phyloP scores from a whole-genome alignment of 2,888 invertebrate species.

The Ophioninae sp. region DNA sequence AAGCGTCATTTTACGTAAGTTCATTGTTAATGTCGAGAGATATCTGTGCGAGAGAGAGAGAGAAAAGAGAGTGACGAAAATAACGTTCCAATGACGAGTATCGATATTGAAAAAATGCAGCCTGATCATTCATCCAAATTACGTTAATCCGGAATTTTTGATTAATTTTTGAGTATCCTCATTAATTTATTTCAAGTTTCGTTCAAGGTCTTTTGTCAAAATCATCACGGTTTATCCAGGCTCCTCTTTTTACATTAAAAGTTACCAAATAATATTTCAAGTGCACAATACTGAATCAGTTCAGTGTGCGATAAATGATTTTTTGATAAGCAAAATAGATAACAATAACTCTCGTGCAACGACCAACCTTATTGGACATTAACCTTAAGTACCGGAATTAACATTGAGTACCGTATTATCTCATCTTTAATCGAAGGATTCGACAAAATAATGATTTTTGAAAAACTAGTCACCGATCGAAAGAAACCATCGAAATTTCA shows the following conservation, averaged over 20 bases:
- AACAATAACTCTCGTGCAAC: background rate
- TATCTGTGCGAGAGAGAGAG: background rate
- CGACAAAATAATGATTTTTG: no score
- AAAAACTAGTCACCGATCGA: no score
- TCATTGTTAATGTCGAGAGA: background rate
- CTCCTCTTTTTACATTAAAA: constrained; percentile 11
- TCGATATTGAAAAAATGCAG: background rate
- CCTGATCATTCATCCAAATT: background rate
- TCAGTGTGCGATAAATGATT: no score
- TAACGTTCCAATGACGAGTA: no score
- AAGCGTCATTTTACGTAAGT: background rate
- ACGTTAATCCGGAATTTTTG: background rate
- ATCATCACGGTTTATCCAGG: background rate
- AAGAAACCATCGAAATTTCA: no score
- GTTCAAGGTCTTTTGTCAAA: background rate
- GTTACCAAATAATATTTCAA: constrained; percentile 24
- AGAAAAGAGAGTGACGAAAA: background rate
- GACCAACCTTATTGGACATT: background rate
- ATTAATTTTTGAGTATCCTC: background rate
- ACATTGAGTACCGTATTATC: no score
- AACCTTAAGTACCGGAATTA: no score
- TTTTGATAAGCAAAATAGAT: background rate
- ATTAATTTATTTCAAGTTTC: background rate
- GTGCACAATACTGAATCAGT: background rate
- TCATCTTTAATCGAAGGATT: no score